A percentile compares a stretch with the other conserved stretches of the same genome.
These are phyloP conservation scores for Aphrocallistes beatrix DNA, from an alignment of 37 sponge, comb jelly and placozoan species.

Conservation along the genomic window DNA sequence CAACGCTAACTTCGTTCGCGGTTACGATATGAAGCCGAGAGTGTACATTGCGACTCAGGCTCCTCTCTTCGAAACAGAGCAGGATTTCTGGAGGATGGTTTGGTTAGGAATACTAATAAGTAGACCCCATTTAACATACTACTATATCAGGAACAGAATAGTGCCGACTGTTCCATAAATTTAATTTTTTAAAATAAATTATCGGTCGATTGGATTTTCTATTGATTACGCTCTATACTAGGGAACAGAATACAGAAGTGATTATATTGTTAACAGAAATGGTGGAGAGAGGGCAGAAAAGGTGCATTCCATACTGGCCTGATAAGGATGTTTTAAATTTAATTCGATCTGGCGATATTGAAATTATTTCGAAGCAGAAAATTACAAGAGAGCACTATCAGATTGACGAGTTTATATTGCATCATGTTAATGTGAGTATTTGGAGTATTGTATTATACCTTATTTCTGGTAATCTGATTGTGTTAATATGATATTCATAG, in stretches of 20 bases:
- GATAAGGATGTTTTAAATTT: conserved; percentile 20
- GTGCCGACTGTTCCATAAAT: no score
- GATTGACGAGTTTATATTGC: neutral
- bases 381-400: neutral
- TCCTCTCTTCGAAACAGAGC: conserved; percentile 47
- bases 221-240: no score
- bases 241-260: conserved; percentile 40
- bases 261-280: conserved; percentile 63
- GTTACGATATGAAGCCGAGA: conserved; percentile 26
- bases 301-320: conserved; percentile 85
- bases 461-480: no score
- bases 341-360: neutral
- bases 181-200: no score
- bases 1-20: conserved; percentile 76
- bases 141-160: no score
- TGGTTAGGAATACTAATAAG: conserved; percentile 27
- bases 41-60: conserved; percentile 74
- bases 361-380: neutral
- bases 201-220: no score
- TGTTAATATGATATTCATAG: neutral
- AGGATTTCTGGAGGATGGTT: conserved; percentile 83
- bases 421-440: neutral
- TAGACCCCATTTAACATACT: no score
- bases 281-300: conserved; percentile 41
- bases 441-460: no score